Base-by-base conservation (phyloP, 2,797 vertebrate genomes). In the Gymnodraco acuticeps region DNA sequence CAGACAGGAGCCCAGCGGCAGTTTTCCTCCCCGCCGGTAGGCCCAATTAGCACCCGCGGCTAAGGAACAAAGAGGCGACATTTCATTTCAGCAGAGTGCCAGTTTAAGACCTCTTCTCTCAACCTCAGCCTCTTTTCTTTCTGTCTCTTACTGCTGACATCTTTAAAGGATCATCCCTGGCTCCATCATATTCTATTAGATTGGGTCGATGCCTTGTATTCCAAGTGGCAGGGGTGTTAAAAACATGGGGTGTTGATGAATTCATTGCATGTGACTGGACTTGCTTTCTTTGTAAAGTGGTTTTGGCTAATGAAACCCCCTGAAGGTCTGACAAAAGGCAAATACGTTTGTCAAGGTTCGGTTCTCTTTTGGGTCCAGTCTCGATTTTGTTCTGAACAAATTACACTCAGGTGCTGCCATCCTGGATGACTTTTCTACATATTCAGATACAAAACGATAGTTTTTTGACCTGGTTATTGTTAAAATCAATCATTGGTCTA, bases 171-270 rank as follows among this genome's bases (percentile, higher is more conserved):
- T 93, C 90, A 90, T 93, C 91, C 88, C 75, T 62, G 90, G 86
- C 86, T 83, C 84, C 80, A 85, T 87, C 91, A 86, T 90, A 88
- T 89, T 87, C 87, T 86, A 87, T 89, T 88, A 87, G 87, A 80
- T 85, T 84, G 86, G 90, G 86, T 95, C 90, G 88, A 93, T 94
- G 84, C 74, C 90, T 91, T 92, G 88, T 93, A 92, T 92, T 88
- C 78, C 8, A 78, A 89, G 85, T 88, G 84, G 90, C 78, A 75
- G 88, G 90, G 90, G 91, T 88, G 88, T 91, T 89, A 82, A 89
- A 91, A 92, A 91, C 90, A 91, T 89, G 92, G 90, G 90, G 88
- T n/a, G 92, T 93, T 93, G 92, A 94, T 92, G 93, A 91, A 94
- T 95, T 95, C 90, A 93, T 94, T 92, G 91, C 92, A 92, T 93